Percentiles rank a stretch among this genome's conserved stretches.
Evolutionary conservation across 2,113 vertebrate genomes (phyloP).

Genomic region (Desmodus rotundus): DNA sequence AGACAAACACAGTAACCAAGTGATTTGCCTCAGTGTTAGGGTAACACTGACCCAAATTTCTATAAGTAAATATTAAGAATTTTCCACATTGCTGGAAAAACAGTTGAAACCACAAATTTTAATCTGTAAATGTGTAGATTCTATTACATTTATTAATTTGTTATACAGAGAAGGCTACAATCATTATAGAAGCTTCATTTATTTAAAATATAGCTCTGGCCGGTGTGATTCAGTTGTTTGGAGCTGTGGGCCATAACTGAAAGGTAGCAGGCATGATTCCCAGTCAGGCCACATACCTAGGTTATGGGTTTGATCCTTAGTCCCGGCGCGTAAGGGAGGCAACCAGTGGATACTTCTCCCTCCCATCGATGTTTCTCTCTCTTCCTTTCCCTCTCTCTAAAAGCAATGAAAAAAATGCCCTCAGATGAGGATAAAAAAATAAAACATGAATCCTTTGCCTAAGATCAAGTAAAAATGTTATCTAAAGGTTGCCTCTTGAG

Average conservation of each 20-base stretch:
- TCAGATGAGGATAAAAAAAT: too few relatives aligned
- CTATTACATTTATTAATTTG: neutral
- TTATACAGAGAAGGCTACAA: neutral
- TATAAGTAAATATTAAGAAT: neutral
- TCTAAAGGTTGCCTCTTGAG: neutral
- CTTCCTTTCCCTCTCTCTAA: too few relatives aligned
- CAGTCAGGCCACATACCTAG: too few relatives aligned
- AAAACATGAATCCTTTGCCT: neutral
- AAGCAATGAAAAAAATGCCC: too few relatives aligned
- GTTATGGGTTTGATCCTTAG: too few relatives aligned
- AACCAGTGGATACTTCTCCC: too few relatives aligned
- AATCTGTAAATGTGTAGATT: neutral
- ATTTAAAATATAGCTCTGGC: neutral
- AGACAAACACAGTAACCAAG: neutral
- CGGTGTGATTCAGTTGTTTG: too few relatives aligned
- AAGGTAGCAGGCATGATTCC: too few relatives aligned
- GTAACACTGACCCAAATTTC: neutral
- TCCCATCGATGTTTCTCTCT: too few relatives aligned
- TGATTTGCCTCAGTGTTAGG: neutral
- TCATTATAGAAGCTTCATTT: neutral
- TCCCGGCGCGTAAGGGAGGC: too few relatives aligned
- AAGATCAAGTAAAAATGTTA: neutral
- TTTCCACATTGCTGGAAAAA: neutral
- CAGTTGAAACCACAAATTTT: neutral
- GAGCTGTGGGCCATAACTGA: too few relatives aligned